Conservation (phyloP, 1,140 invertebrate genomes). For the Drosophila nasuta region DNA sequence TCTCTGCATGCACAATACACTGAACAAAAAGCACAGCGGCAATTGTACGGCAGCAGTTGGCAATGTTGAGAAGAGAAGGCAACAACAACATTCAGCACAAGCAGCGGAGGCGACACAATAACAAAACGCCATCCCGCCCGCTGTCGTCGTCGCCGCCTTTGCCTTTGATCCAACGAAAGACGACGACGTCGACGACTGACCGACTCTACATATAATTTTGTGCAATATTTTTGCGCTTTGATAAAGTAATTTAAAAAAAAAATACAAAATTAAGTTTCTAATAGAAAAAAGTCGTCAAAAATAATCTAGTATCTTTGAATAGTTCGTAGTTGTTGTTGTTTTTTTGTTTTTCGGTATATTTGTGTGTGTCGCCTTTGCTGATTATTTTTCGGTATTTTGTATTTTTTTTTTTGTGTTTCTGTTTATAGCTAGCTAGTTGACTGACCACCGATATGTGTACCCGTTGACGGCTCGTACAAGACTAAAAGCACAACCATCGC, state of each 20-base stretch:
- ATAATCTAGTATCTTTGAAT: constrained; percentile 12
- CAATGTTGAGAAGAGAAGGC: constrained; percentile 74
- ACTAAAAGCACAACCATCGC: constrained; percentile 75
- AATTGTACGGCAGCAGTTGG: constrained; percentile 76
- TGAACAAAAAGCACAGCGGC: constrained; percentile 71
- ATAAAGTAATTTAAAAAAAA: constrained; percentile 49
- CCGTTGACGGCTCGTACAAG: constrained; percentile 82
- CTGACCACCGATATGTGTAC: constrained; percentile 83
- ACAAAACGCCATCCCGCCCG: constrained; percentile 32
- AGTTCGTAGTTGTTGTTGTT: constrained; percentile 14
- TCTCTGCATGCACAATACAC: constrained; percentile 55
- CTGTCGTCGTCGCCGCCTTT: neutral
- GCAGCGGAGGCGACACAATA: constrained; percentile 48
- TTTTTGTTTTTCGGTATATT: constrained; percentile 44
- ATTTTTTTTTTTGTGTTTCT: constrained; percentile 28
- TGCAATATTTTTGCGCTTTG: constrained; percentile 56
- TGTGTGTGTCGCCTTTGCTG: constrained; percentile 34
- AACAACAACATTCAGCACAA: constrained; percentile 69
- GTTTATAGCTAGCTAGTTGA: constrained; percentile 21
- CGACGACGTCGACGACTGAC: constrained; percentile 25
- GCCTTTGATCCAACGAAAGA: constrained; percentile 23
- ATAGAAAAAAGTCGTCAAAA: constrained; percentile 33
- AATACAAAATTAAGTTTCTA: constrained; percentile 33
- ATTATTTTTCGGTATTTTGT: constrained; percentile 51
- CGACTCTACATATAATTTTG: constrained; percentile 65